Evolutionary conservation across 2,113 vertebrate species (phyloP).

Genomic region (Rhinopithecus roxellana): DNA sequence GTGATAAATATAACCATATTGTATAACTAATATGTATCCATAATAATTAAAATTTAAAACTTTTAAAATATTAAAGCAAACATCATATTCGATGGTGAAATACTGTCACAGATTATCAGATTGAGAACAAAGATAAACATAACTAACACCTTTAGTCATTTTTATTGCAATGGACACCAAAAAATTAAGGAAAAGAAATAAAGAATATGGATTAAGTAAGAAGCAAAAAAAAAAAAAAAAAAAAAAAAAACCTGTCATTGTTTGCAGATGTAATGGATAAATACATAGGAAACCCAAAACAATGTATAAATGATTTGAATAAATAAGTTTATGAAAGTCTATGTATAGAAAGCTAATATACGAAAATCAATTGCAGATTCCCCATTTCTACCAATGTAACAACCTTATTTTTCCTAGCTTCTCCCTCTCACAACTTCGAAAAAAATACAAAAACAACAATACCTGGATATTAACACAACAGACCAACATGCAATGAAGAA

Average conservation of each 20-base stretch:
- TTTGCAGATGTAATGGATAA: background rate
- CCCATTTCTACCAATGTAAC: background rate
- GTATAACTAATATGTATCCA: too few relatives aligned
- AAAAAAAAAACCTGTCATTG: background rate
- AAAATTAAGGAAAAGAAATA: conserved; percentile 2
- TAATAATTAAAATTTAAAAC: too few relatives aligned
- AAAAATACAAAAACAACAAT: background rate
- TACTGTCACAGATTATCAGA: background rate
- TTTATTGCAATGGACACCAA: background rate
- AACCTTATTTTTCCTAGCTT: background rate
- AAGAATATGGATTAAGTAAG: background rate
- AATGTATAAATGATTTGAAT: background rate
- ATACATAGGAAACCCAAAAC: background rate
- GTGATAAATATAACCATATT: too few relatives aligned
- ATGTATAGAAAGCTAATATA: background rate
- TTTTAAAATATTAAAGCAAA: background rate
- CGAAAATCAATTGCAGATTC: background rate
- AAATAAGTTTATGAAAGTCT: background rate
- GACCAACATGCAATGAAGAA: background rate
- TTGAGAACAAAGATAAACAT: background rate
- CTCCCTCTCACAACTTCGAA: background rate
- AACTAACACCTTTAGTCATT: background rate
- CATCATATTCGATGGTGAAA: background rate
- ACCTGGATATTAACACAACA: background rate
- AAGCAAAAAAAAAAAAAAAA: background rate